Percentiles rank a stretch among this genome's conserved stretches.
These are phyloP conservation scores for Trilocha varians DNA, from an alignment of 2,888 invertebrate genomes.

Conservation along the genomic window DNA sequence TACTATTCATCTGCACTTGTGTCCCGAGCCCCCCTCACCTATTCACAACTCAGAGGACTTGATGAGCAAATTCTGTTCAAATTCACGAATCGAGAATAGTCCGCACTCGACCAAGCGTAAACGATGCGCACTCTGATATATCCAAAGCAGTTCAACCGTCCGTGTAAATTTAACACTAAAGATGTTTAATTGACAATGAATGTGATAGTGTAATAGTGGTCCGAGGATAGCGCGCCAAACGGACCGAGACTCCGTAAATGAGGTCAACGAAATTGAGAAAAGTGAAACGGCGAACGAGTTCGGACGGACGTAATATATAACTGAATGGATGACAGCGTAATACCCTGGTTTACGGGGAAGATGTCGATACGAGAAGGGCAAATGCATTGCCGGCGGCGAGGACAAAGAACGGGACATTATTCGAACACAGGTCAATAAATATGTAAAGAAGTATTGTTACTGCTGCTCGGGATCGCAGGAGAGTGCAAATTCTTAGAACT, in stretches of 20 bases:
- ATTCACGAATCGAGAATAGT: conserved; percentile 8
- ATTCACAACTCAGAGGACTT: background rate
- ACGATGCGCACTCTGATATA: conserved; percentile 27
- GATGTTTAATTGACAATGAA: conserved; percentile 57
- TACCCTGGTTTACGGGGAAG: no score
- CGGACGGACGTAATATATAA: background rate
- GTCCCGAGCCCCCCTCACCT: background rate
- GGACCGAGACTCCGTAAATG: conserved; percentile 49
- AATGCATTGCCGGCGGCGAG: conserved; percentile 7
- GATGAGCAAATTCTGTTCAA: background rate
- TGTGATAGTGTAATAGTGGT: conserved; percentile 33
- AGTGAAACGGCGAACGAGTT: conserved; percentile 44
- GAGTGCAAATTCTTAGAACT: conserved; percentile 41
- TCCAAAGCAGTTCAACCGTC: conserved; percentile 32
- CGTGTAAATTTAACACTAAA: conserved; percentile 21
- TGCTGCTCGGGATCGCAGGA: conserved; percentile 9
- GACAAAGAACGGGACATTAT: no score
- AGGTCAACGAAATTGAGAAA: conserved; percentile 66
- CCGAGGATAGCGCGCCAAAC: conserved; percentile 46
- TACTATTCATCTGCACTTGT: conserved; percentile 9
- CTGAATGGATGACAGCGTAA: background rate
- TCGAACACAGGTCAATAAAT: no score
- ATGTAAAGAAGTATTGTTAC: no score
- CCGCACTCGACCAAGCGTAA: conserved; percentile 20
- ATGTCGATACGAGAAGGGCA: conserved; percentile 2